These are phyloP conservation scores for Poecilobothrus nobilitatus DNA, from an alignment of 2,888 invertebrate genomes.

Conservation along the genomic window DNA sequence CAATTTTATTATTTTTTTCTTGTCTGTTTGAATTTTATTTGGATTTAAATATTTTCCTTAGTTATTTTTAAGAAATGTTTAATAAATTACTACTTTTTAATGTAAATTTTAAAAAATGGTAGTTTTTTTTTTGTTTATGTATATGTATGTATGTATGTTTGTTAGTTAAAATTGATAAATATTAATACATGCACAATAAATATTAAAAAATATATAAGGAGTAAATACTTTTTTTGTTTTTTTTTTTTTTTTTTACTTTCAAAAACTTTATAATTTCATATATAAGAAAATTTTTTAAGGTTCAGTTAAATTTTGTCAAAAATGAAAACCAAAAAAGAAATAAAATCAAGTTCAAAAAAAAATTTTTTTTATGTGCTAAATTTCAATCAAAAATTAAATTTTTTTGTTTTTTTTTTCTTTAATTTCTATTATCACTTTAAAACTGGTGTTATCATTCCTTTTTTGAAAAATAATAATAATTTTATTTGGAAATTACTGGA, in stretches of 20 bases:
- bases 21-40: neutral
- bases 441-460: constrained; percentile 2
- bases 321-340: too few relatives aligned
- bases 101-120: neutral
- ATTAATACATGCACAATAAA: neutral
- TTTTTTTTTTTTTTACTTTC: too few relatives aligned
- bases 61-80: neutral
- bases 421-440: neutral
- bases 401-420: neutral
- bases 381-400: too few relatives aligned
- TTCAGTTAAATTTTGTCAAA: too few relatives aligned
- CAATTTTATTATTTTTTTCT: neutral
- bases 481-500: too few relatives aligned
- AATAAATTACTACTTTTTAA: neutral
- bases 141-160: neutral
- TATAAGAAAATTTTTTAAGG: too few relatives aligned
- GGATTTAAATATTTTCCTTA: neutral
- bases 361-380: too few relatives aligned
- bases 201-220: neutral
- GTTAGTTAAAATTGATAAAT: neutral
- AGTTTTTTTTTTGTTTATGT: neutral
- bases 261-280: too few relatives aligned
- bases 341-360: too few relatives aligned
- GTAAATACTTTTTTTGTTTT: too few relatives aligned
- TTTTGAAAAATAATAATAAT: neutral